Percentiles rank a stretch among this genome's conserved stretches.
Conservation (phyloP, 2,888 invertebrate species). For the Nudaria mundana region DNA sequence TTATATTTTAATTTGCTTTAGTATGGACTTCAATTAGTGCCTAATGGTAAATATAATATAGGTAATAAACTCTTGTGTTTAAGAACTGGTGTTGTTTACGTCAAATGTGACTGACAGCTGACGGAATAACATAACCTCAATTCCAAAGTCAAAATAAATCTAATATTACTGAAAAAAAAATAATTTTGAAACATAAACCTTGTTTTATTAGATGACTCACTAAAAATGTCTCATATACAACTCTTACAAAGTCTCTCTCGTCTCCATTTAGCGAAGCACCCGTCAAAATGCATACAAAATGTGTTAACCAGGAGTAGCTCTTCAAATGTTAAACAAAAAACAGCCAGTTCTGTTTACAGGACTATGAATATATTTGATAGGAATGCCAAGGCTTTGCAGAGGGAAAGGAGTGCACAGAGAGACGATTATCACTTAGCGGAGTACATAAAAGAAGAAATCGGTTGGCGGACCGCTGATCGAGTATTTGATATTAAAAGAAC, state of each 20-base stretch:
- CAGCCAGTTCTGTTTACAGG: constrained; percentile 66
- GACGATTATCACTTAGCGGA: constrained; percentile 90
- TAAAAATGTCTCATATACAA: constrained; percentile 44
- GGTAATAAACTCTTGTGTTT: no score
- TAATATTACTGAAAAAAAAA: no score
- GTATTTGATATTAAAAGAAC: constrained; percentile 96
- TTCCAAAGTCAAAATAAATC: no score
- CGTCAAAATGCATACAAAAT: constrained; percentile 47
- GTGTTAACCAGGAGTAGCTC: constrained; percentile 37
- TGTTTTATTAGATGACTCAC: background rate
- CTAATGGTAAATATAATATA: no score
- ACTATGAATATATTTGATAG: constrained; percentile 95
- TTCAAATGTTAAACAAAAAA: constrained; percentile 54
- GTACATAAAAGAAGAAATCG: constrained; percentile 94
- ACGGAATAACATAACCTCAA: constrained; percentile 32
- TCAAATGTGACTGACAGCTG: no score
- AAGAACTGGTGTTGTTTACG: no score
- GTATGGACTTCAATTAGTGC: no score
- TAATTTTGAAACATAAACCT: no score
- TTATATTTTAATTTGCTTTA: no score
- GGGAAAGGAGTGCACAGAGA: constrained; percentile 90
- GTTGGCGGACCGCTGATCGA: constrained; percentile 94
- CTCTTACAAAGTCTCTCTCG: constrained; percentile 24
- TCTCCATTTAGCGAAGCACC: constrained; percentile 18
- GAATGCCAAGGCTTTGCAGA: constrained; percentile 91